Evolutionary conservation across 2,888 invertebrate genomes (phyloP).

Genomic region (Monopis laevigella): DNA sequence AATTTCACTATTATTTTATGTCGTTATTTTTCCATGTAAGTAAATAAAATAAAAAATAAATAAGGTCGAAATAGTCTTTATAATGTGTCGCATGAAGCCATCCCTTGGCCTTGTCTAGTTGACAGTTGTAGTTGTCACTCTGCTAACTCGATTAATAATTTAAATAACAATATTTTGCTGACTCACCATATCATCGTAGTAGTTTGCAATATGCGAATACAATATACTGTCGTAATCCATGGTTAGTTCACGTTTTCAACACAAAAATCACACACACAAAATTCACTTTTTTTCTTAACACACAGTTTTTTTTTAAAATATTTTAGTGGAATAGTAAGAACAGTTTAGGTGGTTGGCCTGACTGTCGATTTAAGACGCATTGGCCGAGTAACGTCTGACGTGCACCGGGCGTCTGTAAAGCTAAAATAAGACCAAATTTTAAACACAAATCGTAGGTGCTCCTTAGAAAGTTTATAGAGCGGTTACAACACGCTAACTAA

Average conservation of each 20-base stretch:
- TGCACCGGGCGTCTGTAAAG: constrained; percentile 62
- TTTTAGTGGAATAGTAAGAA: background rate
- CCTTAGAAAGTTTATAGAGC: constrained; percentile 38
- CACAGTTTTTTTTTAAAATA: background rate
- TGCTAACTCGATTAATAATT: too few relatives aligned
- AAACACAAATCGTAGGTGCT: constrained; percentile 64
- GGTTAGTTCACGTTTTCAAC: constrained; percentile 19
- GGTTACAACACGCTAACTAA: constrained; percentile 31
- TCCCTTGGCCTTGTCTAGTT: too few relatives aligned
- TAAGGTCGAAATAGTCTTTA: too few relatives aligned
- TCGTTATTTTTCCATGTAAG: too few relatives aligned
- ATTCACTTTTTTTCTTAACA: background rate
- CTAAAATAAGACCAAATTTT: constrained; percentile 70
- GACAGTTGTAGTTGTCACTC: too few relatives aligned
- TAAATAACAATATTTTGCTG: too few relatives aligned
- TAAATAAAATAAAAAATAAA: too few relatives aligned
- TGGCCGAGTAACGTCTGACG: constrained; percentile 56
- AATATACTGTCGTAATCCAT: constrained; percentile 75
- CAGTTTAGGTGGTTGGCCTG: background rate
- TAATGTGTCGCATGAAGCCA: too few relatives aligned
- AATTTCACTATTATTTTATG: too few relatives aligned
- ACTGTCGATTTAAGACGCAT: constrained; percentile 61
- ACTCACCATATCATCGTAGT: constrained; percentile 71
- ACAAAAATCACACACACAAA: constrained; percentile 19
- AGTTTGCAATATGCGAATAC: constrained; percentile 70